Evolutionary conservation across 2,797 vertebrate species (phyloP).

Genomic region (Austrolebias charrua): DNA sequence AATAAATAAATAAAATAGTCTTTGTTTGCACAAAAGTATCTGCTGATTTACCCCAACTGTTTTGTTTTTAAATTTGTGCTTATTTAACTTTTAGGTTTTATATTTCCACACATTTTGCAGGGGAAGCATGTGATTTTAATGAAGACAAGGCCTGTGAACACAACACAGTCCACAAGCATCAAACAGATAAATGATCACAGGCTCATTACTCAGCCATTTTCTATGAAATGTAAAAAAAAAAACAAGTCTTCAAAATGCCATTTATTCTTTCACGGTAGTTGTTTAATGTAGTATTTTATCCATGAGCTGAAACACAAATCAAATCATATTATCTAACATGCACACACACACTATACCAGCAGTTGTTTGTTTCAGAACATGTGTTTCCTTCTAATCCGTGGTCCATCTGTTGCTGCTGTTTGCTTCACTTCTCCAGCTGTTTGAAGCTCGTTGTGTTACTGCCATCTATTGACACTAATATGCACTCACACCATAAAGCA

Average conservation of each 20-base stretch:
- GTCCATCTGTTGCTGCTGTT: constrained; percentile 6
- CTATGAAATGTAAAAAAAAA: constrained; percentile 20
- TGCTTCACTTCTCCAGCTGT: not conserved
- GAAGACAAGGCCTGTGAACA: not conserved
- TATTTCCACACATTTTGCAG: not conserved
- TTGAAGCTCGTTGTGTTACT: constrained; percentile 42
- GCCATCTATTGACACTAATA: constrained; percentile 56
- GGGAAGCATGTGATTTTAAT: constrained; percentile 1
- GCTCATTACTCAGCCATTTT: constrained; percentile 13
- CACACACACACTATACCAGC: constrained; percentile 14
- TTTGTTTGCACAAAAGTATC: not conserved
- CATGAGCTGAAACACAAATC: constrained; percentile 23
- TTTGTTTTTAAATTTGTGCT: not conserved
- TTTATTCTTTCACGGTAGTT: constrained; percentile 21
- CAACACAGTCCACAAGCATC: not conserved
- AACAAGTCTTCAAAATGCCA: constrained; percentile 21
- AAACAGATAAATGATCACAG: constrained; percentile 24
- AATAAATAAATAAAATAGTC: no score
- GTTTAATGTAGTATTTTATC: constrained; percentile 22
- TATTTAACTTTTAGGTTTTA: not conserved
- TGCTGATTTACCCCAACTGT: not conserved
- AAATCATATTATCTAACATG: constrained; percentile 22
- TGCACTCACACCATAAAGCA: constrained; percentile 17
- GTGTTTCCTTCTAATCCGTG: constrained; percentile 22
- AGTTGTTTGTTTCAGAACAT: constrained; percentile 22